phyloP scores from a whole-genome alignment of 1,140 invertebrate species.

The Bilobella aurantiaca region DNA sequence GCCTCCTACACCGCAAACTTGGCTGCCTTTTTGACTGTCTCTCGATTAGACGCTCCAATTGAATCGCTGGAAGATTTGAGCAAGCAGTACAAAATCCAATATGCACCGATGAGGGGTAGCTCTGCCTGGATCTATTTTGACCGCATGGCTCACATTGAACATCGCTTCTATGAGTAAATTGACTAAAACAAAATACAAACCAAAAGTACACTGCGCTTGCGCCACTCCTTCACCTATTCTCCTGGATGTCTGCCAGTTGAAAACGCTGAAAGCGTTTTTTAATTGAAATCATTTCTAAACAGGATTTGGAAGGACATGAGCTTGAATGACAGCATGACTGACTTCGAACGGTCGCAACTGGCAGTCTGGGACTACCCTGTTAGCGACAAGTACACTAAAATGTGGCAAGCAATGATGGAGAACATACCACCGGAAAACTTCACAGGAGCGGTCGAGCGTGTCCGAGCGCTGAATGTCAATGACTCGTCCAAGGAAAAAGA shows the following conservation, averaged over 20 bases:
- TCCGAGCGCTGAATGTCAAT: slow-evolving; percentile 58
- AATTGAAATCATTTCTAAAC: slow-evolving; percentile 31
- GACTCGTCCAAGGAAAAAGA: slow-evolving; percentile 45
- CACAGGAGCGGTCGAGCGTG: slow-evolving; percentile 66
- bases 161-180: slow-evolving; percentile 82
- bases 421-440: slow-evolving; percentile 63
- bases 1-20: slow-evolving; percentile 97
- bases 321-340: slow-evolving; percentile 77
- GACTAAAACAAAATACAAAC: neutral
- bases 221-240: neutral
- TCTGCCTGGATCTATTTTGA: slow-evolving; percentile 86
- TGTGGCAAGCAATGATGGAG: slow-evolving; percentile 95
- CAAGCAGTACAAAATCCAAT: slow-evolving; percentile 91
- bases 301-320: slow-evolving; percentile 98
- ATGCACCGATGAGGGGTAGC: slow-evolving; percentile 74
- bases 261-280: neutral
- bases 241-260: neutral
- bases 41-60: slow-evolving; percentile 78
- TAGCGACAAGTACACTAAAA: slow-evolving; percentile 95
- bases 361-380: slow-evolving; percentile 99
- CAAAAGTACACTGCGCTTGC: neutral
- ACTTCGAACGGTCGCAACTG: slow-evolving; percentile 78
- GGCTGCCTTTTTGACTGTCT: slow-evolving; percentile 77
- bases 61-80: slow-evolving; percentile 84
- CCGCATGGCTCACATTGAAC: slow-evolving; percentile 90